These are phyloP conservation scores for Propithecus coquereli DNA, from an alignment of 2,113 vertebrate genomes.

Conservation along the genomic window DNA sequence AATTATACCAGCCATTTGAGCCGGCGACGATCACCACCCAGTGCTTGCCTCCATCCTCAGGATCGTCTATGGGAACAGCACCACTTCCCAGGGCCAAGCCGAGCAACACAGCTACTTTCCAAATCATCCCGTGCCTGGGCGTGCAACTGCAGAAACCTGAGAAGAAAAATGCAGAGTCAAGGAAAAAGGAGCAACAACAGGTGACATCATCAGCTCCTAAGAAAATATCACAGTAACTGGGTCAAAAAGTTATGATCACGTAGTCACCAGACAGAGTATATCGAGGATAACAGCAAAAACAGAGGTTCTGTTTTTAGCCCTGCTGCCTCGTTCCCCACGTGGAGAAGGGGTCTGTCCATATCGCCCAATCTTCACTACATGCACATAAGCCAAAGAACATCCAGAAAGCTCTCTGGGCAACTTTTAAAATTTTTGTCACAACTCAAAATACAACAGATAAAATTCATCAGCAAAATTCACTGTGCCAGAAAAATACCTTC, in stretches of 20 bases:
- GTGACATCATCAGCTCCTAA: too few species aligned
- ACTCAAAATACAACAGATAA: not conserved
- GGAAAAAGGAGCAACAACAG: not conserved
- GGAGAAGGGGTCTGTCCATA: not conserved
- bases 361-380: not conserved
- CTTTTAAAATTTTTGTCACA: not conserved
- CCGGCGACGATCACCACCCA: slow-evolving; percentile 98
- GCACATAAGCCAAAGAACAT: not conserved
- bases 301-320: not conserved
- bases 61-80: slow-evolving; percentile 76
- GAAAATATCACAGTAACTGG: not conserved
- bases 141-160: not conserved
- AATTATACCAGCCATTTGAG: slow-evolving; percentile 96
- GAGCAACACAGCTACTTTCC: slow-evolving; percentile 75
- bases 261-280: not conserved
- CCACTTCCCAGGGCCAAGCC: slow-evolving; percentile 72
- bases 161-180: not conserved
- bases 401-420: not conserved
- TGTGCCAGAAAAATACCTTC: not conserved
- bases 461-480: not conserved
- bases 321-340: accelerated
- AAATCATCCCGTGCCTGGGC: slow-evolving; percentile 77
- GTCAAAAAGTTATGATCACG: not conserved
- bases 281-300: not conserved
- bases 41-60: slow-evolving; percentile 88